Percentiles rank a stretch among this genome's conserved stretches.
Evolutionary conservation across 1,140 invertebrate species (phyloP).

Genomic region (Carcinoscorpius rotundicauda): DNA sequence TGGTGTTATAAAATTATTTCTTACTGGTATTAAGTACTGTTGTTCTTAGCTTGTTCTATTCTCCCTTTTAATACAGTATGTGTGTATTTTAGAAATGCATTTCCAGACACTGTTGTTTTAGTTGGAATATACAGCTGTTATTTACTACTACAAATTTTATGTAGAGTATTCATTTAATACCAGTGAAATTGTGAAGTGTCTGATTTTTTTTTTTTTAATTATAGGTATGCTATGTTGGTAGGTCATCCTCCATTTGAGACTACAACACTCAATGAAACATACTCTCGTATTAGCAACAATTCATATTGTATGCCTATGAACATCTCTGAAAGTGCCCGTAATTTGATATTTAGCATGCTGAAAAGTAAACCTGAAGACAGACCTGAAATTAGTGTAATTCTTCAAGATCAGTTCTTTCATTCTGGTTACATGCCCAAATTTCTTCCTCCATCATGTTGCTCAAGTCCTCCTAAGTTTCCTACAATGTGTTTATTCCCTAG

Average conservation of each 20-base stretch:
- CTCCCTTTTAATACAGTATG: too few relatives aligned
- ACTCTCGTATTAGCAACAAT: conserved; percentile 81
- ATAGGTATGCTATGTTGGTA: conserved; percentile 62
- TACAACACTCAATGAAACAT: conserved; percentile 66
- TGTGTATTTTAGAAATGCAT: too few relatives aligned
- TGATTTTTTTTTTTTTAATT: too few relatives aligned
- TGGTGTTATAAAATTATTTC: too few relatives aligned
- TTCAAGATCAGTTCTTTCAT: conserved; percentile 60
- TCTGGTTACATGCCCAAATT: conserved; percentile 29
- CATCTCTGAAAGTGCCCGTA: conserved; percentile 52
- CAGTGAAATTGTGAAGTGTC: too few relatives aligned
- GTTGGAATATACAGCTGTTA: too few relatives aligned
- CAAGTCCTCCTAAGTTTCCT: conserved; percentile 20
- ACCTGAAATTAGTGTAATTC: conserved; percentile 59
- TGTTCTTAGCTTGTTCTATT: too few relatives aligned
- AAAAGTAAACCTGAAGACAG: conserved; percentile 66
- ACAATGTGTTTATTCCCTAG: too few relatives aligned
- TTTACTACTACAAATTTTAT: too few relatives aligned
- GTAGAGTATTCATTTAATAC: too few relatives aligned
- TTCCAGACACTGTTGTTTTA: too few relatives aligned
- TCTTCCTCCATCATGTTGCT: conserved; percentile 24
- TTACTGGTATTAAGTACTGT: too few relatives aligned
- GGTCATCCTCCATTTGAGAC: conserved; percentile 96
- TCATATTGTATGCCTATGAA: conserved; percentile 71
- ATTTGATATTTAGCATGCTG: conserved; percentile 71